These are phyloP conservation scores for Lamproptera curius DNA, from an alignment of 2,888 invertebrate species.

Conservation along the genomic window DNA sequence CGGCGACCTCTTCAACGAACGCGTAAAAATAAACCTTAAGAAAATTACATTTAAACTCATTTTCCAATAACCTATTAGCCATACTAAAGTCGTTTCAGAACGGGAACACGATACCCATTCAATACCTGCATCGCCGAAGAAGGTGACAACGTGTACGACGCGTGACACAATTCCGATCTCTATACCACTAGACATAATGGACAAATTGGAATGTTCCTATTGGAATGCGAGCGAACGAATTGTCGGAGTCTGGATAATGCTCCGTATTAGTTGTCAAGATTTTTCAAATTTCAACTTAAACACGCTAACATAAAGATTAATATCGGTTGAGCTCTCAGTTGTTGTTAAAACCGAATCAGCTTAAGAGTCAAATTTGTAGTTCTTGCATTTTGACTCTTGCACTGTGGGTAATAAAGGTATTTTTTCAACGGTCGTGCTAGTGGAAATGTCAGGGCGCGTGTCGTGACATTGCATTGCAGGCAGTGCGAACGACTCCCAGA, in stretches of 20 bases:
- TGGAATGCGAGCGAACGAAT: constrained; percentile 38
- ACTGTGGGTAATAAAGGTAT: constrained; percentile 12
- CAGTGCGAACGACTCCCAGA: constrained; percentile 69
- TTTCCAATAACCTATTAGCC: constrained; percentile 26
- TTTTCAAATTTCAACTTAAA: constrained; percentile 52
- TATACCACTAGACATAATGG: constrained; percentile 29
- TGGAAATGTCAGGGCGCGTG: constrained; percentile 44
- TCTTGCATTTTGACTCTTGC: constrained; percentile 25
- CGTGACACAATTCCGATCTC: constrained; percentile 31
- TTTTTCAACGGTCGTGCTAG: constrained; percentile 25
- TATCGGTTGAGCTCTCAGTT: constrained; percentile 34
- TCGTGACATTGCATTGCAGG: constrained; percentile 72
- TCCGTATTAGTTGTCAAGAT: constrained; percentile 41
- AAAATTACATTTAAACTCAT: constrained; percentile 24
- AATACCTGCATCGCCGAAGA: constrained; percentile 37
- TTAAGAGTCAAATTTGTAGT: constrained; percentile 21
- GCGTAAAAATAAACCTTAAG: constrained; percentile 36
- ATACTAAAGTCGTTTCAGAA: constrained; percentile 42
- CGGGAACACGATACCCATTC: constrained; percentile 51
- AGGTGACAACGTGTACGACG: constrained; percentile 35
- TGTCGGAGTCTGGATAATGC: constrained; percentile 54
- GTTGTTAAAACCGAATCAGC: constrained; percentile 21
- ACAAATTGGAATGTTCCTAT: constrained; percentile 30
- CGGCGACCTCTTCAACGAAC: constrained; percentile 46
- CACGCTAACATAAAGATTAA: constrained; percentile 45